phyloP scores from a whole-genome alignment of 2,888 invertebrate species.

The Hyposoter didymator region DNA sequence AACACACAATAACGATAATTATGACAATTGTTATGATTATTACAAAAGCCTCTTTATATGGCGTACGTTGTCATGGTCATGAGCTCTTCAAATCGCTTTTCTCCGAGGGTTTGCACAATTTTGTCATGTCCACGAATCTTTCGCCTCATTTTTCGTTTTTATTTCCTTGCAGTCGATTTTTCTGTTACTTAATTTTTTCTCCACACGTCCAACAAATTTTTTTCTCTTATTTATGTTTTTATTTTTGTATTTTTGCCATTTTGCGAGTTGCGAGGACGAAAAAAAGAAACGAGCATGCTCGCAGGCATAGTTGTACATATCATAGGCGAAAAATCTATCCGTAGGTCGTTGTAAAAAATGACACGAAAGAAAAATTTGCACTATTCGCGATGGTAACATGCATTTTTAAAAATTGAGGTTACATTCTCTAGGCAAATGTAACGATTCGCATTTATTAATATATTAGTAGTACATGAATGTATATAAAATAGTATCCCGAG shows the following conservation, averaged over 20 bases:
- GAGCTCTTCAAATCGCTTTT: neutral
- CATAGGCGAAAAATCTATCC: conserved; percentile 9
- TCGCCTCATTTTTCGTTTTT: neutral
- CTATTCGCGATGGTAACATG: neutral
- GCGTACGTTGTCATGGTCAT: neutral
- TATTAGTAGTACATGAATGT: conserved; percentile 6
- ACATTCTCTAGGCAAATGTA: neutral
- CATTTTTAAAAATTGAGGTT: conserved; percentile 15
- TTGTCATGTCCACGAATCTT: neutral
- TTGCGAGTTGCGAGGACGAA: neutral
- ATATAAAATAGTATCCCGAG: conserved; percentile 18
- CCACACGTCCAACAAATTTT: neutral
- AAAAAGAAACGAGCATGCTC: conserved; percentile 10
- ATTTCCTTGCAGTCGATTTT: neutral
- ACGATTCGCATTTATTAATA: conserved; percentile 29
- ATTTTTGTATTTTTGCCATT: too few species aligned
- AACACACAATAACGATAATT: conserved; percentile 11
- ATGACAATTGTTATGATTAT: neutral
- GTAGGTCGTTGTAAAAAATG: conserved; percentile 38
- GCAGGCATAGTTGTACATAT: conserved; percentile 26
- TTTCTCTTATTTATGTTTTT: neutral
- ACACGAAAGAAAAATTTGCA: conserved; percentile 5
- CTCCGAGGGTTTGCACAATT: neutral
- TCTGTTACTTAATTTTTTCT: neutral
- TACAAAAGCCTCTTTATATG: neutral